phyloP scores from a whole-genome alignment of 2,888 invertebrate species.

The Amiota communis region DNA sequence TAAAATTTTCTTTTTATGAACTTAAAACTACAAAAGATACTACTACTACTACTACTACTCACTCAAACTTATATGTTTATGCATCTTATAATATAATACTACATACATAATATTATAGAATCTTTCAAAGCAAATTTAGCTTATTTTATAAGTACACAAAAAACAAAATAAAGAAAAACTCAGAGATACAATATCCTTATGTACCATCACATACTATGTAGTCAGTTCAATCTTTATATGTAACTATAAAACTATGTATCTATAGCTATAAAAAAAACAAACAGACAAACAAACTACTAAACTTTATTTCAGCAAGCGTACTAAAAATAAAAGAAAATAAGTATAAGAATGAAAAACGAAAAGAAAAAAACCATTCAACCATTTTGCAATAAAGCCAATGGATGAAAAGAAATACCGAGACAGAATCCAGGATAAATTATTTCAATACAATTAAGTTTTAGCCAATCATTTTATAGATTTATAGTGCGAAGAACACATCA shows the following conservation, averaged over 20 bases:
- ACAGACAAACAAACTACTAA: conserved; percentile 44
- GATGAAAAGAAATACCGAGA: too few relatives aligned
- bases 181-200: background rate
- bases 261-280: conserved; percentile 44
- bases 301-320: background rate
- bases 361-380: background rate
- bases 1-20: conserved; percentile 18
- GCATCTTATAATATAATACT: background rate
- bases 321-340: background rate
- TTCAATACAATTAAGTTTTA: conserved; percentile 24
- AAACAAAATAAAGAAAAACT: background rate
- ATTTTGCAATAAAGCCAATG: too few relatives aligned
- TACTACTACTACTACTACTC: too few relatives aligned
- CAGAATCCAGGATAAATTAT: background rate
- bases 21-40: conserved; percentile 22
- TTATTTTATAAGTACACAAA: conserved; percentile 19
- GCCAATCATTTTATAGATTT: conserved; percentile 31
- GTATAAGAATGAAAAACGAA: background rate
- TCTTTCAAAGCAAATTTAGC: background rate
- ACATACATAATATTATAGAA: background rate
- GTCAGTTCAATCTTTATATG: conserved; percentile 1
- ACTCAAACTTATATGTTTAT: conserved; percentile 8
- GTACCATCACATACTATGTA: conserved; percentile 7
- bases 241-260: conserved; percentile 24
- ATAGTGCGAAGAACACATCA: conserved; percentile 28